phyloP scores from a whole-genome alignment of 35 echinoderm and acorn worm genomes.

The Strongylocentrotus purpuratus region DNA sequence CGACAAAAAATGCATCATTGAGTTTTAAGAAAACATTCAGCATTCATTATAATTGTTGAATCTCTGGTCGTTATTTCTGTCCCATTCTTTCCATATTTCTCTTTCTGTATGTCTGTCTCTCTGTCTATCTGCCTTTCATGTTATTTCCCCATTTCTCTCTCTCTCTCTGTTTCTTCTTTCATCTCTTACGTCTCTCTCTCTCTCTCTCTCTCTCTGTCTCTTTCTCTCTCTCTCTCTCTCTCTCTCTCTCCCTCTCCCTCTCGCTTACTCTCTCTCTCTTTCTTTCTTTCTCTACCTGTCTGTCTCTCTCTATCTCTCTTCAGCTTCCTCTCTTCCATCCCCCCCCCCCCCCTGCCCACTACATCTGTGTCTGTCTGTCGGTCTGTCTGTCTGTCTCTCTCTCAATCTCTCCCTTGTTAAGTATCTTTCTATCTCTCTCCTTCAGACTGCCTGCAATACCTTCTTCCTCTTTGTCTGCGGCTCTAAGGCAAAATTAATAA shows the following conservation, averaged over 20 bases:
- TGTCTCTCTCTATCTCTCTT: not conserved
- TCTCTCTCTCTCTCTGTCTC: not conserved
- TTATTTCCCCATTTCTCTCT: too few relatives aligned
- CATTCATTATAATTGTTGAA: too few relatives aligned
- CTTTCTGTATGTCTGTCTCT: not conserved
- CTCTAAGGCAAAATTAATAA: conserved; percentile 4
- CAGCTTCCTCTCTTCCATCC: not conserved
- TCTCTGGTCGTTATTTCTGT: not conserved
- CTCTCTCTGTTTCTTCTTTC: not conserved
- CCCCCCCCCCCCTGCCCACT: too few relatives aligned
- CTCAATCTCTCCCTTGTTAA: not conserved
- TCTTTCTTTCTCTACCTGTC: not conserved
- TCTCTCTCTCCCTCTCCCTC: not conserved
- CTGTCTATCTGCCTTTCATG: too few relatives aligned
- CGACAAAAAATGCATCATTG: too few relatives aligned
- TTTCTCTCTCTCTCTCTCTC: not conserved
- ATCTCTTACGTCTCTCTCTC: not conserved
- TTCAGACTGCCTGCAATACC: not conserved
- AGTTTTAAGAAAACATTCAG: too few relatives aligned
- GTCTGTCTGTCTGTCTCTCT: not conserved
- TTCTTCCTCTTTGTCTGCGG: conserved; percentile 17
- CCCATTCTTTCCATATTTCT: not conserved
- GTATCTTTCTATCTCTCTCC: not conserved
- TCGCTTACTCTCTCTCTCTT: not conserved
- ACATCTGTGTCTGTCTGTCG: not conserved